These are phyloP conservation scores for Ephestia elutella DNA, from an alignment of 1,140 invertebrate genomes.

Conservation along the genomic window DNA sequence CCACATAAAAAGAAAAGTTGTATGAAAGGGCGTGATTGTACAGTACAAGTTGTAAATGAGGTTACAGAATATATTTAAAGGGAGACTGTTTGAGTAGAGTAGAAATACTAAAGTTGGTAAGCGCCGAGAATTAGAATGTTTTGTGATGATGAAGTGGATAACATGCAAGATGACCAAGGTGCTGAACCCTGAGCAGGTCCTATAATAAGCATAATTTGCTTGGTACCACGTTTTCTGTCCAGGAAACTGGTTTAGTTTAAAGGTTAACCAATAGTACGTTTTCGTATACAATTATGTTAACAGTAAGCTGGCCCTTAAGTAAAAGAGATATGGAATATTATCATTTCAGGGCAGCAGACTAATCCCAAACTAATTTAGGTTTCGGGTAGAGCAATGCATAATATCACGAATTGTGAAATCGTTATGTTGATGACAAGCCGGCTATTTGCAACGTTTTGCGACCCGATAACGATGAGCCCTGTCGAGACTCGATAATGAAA, in stretches of 20 bases:
- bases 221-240: too few species aligned
- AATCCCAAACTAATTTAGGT: background rate
- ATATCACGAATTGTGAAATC: slow-evolving; percentile 4
- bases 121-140: too few species aligned
- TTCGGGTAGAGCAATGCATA: background rate
- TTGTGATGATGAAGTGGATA: too few species aligned
- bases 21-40: background rate
- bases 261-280: too few species aligned
- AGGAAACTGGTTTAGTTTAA: too few species aligned
- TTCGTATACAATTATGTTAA: too few species aligned
- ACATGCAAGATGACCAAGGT: too few species aligned
- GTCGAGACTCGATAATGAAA: background rate
- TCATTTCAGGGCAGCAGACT: background rate
- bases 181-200: too few species aligned
- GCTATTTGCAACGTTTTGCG: background rate
- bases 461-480: background rate
- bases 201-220: too few species aligned
- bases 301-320: too few species aligned
- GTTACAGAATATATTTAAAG: slow-evolving; percentile 10
- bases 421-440: slow-evolving; percentile 3
- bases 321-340: background rate
- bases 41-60: slow-evolving; percentile 8
- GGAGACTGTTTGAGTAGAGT: background rate
- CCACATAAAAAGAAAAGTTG: background rate
- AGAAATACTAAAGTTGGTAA: background rate